Conservation (phyloP, 2,888 invertebrate genomes). For the Drosophila neonasuta region DNA sequence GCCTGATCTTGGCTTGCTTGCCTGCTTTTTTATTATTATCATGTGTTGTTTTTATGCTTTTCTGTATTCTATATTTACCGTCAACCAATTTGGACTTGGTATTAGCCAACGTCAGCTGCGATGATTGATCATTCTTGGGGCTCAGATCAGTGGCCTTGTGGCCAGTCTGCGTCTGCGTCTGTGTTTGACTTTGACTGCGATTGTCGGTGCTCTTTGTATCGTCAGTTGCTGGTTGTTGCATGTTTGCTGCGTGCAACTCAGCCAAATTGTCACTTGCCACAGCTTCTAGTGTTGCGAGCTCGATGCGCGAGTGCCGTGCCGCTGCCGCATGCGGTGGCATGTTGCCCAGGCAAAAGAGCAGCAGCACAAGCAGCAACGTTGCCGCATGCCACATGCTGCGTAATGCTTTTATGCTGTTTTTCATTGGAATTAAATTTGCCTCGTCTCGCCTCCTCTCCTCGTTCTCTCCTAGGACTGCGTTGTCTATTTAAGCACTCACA, state of each 20-base stretch:
- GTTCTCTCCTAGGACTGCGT: slow-evolving; percentile 17
- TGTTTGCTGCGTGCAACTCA: slow-evolving; percentile 56
- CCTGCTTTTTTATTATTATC: neutral
- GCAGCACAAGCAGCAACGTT: slow-evolving; percentile 49
- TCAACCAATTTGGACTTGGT: slow-evolving; percentile 55
- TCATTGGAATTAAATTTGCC: slow-evolving; percentile 50
- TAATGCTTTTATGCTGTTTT: slow-evolving; percentile 51
- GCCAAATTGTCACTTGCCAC: slow-evolving; percentile 71
- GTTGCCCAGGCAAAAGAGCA: slow-evolving; percentile 45
- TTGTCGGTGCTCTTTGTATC: slow-evolving; percentile 80
- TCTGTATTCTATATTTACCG: slow-evolving; percentile 44
- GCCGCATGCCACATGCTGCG: slow-evolving; percentile 56
- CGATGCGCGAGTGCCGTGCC: slow-evolving; percentile 79
- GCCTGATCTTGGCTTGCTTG: neutral
- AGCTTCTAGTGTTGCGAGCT: slow-evolving; percentile 60
- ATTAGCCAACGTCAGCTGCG: slow-evolving; percentile 56
- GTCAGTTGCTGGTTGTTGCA: slow-evolving; percentile 48
- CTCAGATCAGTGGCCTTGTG: slow-evolving; percentile 38
- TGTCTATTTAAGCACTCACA: slow-evolving; percentile 48
- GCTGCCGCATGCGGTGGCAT: slow-evolving; percentile 61
- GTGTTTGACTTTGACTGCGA: slow-evolving; percentile 32
- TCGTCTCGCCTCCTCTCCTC: neutral
- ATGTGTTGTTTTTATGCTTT: no score
- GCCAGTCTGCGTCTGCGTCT: slow-evolving; percentile 32
- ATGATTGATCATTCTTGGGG: slow-evolving; percentile 64